Evolutionary conservation across 2,888 invertebrate species (phyloP).

Genomic region (Drosophila meridiana): DNA sequence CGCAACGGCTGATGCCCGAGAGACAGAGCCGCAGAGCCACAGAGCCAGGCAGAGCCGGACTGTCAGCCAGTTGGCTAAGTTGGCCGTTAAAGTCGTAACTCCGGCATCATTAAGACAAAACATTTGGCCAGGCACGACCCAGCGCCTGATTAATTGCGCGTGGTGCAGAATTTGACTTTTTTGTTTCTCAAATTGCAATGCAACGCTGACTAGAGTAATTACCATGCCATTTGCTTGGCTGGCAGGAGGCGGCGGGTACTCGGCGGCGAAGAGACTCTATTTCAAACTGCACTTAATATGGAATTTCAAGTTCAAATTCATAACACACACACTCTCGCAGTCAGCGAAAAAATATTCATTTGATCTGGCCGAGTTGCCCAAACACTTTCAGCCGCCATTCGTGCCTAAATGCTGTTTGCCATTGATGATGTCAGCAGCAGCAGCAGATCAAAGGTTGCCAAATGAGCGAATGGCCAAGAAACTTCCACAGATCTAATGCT

Average conservation of each 20-base stretch:
- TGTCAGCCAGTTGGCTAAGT: slow-evolving; percentile 29
- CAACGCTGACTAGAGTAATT: slow-evolving; percentile 62
- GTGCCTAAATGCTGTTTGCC: slow-evolving; percentile 24
- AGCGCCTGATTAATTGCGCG: slow-evolving; percentile 74
- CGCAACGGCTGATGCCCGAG: slow-evolving; percentile 50
- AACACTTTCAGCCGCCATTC: slow-evolving; percentile 24
- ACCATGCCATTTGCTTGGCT: slow-evolving; percentile 66
- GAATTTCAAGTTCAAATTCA: slow-evolving; percentile 74
- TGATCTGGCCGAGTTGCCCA: slow-evolving; percentile 61
- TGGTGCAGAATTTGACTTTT: slow-evolving; percentile 78
- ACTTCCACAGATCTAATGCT: slow-evolving; percentile 43
- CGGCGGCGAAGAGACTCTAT: slow-evolving; percentile 52
- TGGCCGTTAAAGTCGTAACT: slow-evolving; percentile 47
- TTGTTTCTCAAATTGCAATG: slow-evolving; percentile 75
- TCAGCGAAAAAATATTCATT: slow-evolving; percentile 57
- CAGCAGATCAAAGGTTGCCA: slow-evolving; percentile 69
- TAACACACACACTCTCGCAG: slow-evolving; percentile 19
- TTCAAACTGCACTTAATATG: slow-evolving; percentile 78
- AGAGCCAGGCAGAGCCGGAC: slow-evolving; percentile 1
- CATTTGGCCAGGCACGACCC: slow-evolving; percentile 79
- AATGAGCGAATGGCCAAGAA: slow-evolving; percentile 54
- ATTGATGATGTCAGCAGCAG: slow-evolving; percentile 63
- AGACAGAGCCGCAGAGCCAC: not conserved
- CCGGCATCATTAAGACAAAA: slow-evolving; percentile 77
- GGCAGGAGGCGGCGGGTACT: not conserved